Conservation (phyloP, 1,140 invertebrate species). For the Leptinotarsa texana region DNA sequence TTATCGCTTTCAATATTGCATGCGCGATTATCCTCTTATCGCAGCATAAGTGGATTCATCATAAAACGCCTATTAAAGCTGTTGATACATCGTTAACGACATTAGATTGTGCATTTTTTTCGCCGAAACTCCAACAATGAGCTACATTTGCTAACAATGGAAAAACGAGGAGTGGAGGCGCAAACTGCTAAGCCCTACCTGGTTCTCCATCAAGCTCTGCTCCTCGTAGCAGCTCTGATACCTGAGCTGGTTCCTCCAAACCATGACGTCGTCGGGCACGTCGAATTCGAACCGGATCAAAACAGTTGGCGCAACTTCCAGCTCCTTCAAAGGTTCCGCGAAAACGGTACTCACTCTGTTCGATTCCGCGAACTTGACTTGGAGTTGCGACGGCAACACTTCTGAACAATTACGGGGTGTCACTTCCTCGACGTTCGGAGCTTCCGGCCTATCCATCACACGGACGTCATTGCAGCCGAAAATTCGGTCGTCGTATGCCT, state of each 20-base stretch:
- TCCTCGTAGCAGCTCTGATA: conserved; percentile 22
- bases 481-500: conserved; percentile 21
- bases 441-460: conserved; percentile 34
- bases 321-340: conserved; percentile 23
- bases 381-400: conserved; percentile 9
- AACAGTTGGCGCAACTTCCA: conserved; percentile 12
- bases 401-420: conserved; percentile 30
- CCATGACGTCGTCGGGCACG: conserved; percentile 20
- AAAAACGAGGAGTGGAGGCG: not conserved
- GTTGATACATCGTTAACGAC: too few relatives aligned
- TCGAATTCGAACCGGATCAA: not conserved
- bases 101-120: too few relatives aligned
- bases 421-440: conserved; percentile 11
- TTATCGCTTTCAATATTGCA: too few relatives aligned
- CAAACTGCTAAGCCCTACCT: not conserved
- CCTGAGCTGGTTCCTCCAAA: conserved; percentile 31
- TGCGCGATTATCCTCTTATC: too few relatives aligned
- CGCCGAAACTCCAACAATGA: too few relatives aligned
- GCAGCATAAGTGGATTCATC: too few relatives aligned
- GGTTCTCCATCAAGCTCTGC: conserved; percentile 20
- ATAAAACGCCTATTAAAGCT: too few relatives aligned
- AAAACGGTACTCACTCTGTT: conserved; percentile 27
- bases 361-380: conserved; percentile 34
- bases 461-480: conserved; percentile 24
- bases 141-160: too few relatives aligned